Evolutionary conservation across 2,888 invertebrate species (phyloP).

Genomic region (Fragum fragum): DNA sequence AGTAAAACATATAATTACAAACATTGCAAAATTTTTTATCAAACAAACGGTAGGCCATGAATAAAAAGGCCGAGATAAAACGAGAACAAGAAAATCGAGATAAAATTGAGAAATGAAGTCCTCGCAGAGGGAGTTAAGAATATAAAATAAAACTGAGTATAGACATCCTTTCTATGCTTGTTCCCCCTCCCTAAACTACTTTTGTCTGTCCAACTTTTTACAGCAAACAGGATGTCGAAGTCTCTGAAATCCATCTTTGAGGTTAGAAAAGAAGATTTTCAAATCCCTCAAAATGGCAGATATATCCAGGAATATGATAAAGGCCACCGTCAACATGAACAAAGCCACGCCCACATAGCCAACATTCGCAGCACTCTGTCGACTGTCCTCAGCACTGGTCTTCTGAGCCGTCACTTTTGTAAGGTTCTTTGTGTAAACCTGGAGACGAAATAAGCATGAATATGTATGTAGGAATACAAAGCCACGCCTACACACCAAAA

Average conservation of each 20-base stretch:
- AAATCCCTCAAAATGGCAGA: slow-evolving; percentile 32
- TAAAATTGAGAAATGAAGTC: no score
- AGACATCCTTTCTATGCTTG: no score
- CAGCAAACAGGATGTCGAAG: neutral
- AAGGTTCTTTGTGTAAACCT: slow-evolving; percentile 33
- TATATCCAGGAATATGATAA: slow-evolving; percentile 43
- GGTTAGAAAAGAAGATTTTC: slow-evolving; percentile 24
- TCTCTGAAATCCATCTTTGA: neutral
- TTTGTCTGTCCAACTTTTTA: neutral
- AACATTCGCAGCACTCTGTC: slow-evolving; percentile 45
- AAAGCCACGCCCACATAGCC: slow-evolving; percentile 45
- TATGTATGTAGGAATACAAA: no score
- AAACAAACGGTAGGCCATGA: no score
- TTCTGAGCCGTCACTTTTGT: slow-evolving; percentile 4
- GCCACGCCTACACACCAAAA: no score
- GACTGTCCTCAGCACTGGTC: slow-evolving; percentile 39
- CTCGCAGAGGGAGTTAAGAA: no score
- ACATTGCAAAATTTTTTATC: no score
- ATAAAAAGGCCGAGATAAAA: no score
- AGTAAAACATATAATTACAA: no score
- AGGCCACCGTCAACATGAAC: slow-evolving; percentile 39
- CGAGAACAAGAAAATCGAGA: no score
- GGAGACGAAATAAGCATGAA: neutral
- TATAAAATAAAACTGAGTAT: no score
- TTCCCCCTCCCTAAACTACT: no score